phyloP scores from a whole-genome alignment of 2,113 vertebrate species.

The Hydropotes inermis region DNA sequence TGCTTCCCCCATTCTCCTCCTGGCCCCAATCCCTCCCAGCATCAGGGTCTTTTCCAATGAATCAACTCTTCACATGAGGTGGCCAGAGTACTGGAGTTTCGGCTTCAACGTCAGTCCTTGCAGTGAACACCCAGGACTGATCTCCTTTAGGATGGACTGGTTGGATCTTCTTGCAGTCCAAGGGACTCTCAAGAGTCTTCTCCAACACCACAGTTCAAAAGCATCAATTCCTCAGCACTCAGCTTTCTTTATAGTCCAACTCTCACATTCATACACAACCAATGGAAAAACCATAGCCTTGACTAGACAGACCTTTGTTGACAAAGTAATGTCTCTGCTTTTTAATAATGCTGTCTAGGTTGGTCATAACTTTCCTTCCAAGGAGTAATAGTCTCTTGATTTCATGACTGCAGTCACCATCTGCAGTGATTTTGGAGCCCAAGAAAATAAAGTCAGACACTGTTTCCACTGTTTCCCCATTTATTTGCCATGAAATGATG shows the following conservation, averaged over 20 bases:
- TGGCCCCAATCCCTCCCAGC: too few species aligned
- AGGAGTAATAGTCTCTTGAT: neutral
- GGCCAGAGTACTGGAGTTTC: neutral
- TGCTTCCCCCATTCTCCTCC: too few species aligned
- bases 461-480: neutral
- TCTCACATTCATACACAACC: neutral
- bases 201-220: neutral
- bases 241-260: neutral
- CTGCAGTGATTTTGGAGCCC: neutral
- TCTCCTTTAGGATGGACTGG: neutral
- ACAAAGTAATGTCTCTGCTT: neutral
- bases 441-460: neutral
- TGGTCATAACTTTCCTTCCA: neutral
- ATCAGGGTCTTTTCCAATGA: too few species aligned
- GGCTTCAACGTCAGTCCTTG: neutral
- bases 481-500: neutral
- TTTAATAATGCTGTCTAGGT: neutral
- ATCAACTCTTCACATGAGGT: neutral
- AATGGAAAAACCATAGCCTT: neutral
- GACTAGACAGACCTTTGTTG: neutral
- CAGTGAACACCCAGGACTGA: neutral
- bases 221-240: accelerated
- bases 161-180: neutral
- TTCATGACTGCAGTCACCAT: neutral
- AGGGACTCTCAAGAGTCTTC: neutral